Evolutionary conservation across 1,140 invertebrate genomes (phyloP), one percentile per base, ranked within the genome.

Genomic region (Zaprionus camerounensis): DNA sequence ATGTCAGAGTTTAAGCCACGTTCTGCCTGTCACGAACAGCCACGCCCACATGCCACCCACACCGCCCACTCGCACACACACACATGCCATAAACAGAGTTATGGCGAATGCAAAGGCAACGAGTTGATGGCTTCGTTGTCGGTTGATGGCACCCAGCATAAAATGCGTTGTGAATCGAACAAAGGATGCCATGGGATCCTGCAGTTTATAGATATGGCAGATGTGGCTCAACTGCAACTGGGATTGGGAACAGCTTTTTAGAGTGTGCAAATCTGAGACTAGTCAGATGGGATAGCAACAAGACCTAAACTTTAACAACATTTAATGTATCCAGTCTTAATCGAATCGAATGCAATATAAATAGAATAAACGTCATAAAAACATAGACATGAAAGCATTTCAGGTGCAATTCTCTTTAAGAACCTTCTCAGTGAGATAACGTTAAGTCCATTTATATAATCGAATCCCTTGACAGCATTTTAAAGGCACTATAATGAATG

Each of bases 1-100:
- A 82, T 72, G 79, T 61, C 75, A 81, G 77, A 82, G 78, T 81
- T 81, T 70, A 78, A 71, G 78, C 55, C 64, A 49, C 17, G 36
- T 71, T 56, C 62, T 55, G 67, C 56, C 62, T 58, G 67, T 46
- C 74, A 77, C 56, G 31, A 70, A 41, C 22, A 36, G 58, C 11
- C 58, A 5, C 17, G 15, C 41, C 20, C 13, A 2, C 15, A 15
- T 15, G 13, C 26, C 28, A 22, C 3, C 38, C 15, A 72, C 38
- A 22, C 62, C 31, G 31, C 44, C 55, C 41, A 44, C 13, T 26
- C 66, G 28, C 38, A n/a, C 36, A 31, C 17, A 53, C 55, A 53
- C 55, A 26, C 34, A 64, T 34, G 22, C 3, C 31, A 68, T 68
- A 61, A 56, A 56, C 49, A 44, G 55, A 51, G 53, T 59, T 59